phyloP scores from a whole-genome alignment of 2,797 vertebrate species.

The Prionace glauca region DNA sequence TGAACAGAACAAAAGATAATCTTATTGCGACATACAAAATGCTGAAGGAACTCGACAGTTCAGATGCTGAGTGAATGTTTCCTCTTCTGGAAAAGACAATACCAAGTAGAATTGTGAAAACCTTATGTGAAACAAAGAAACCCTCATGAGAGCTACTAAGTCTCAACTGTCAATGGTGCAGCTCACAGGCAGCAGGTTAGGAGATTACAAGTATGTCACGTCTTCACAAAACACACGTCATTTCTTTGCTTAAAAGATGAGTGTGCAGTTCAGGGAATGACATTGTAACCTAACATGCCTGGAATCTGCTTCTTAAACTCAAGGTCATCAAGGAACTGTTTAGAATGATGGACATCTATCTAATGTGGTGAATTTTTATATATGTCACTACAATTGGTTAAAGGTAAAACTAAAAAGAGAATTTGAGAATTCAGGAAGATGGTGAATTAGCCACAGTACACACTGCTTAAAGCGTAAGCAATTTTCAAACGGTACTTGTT shows the following conservation, averaged over 20 bases:
- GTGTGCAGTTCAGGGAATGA: neutral
- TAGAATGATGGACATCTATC: neutral
- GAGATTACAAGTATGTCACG: neutral
- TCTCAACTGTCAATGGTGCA: neutral
- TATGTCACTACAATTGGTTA: neutral
- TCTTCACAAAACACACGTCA: neutral
- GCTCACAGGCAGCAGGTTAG: too few species aligned
- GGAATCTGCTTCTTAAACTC: neutral
- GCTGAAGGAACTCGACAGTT: too few species aligned
- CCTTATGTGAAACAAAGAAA: neutral
- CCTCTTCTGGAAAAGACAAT: neutral
- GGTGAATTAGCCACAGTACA: neutral
- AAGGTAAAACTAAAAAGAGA: neutral
- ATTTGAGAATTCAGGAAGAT: neutral
- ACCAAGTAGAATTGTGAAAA: neutral
- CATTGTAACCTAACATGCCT: neutral
- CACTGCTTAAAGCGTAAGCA: neutral
- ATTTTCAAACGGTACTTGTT: neutral
- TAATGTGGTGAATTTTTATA: neutral
- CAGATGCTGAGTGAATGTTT: too few species aligned
- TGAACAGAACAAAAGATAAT: too few species aligned
- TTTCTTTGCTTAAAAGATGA: neutral
- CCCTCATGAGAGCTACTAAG: neutral
- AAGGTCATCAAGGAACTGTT: neutral
- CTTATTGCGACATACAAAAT: too few species aligned